A percentile compares a stretch with the other conserved stretches of the same genome.
phyloP scores from a whole-genome alignment of 2,113 vertebrate genomes.

The Elachura formosa region DNA sequence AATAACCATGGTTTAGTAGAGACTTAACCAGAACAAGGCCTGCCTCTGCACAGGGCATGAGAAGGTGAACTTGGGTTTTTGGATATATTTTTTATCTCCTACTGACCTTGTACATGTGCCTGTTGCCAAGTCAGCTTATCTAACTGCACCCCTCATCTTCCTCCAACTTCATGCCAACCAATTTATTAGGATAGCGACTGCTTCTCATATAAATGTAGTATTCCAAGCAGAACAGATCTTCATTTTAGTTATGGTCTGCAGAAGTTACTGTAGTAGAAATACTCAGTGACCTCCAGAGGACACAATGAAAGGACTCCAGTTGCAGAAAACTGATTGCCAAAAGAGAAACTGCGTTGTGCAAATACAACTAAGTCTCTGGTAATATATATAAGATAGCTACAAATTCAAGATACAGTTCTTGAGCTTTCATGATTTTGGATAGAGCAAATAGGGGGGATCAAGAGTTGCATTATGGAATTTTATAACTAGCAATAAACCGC shows the following conservation, averaged over 20 bases:
- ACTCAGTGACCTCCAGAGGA: neutral
- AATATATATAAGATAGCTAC: neutral
- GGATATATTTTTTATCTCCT: neutral
- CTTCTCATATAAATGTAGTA: neutral
- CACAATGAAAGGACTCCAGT: fast-evolving
- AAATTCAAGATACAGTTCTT: neutral
- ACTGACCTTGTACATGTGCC: neutral
- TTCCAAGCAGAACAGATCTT: neutral
- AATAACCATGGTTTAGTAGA: neutral
- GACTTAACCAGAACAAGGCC: neutral
- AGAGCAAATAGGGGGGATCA: neutral
- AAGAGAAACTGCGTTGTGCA: neutral
- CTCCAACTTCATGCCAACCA: neutral
- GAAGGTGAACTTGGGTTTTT: neutral
- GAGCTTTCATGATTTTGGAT: neutral
- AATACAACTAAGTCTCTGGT: neutral
- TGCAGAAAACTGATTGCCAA: neutral
- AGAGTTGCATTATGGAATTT: neutral
- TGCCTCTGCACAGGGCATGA: neutral
- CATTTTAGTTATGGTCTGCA: neutral
- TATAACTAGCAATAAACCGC: neutral
- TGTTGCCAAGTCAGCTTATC: neutral
- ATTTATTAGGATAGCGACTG: neutral
- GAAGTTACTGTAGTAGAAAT: neutral
- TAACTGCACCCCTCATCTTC: neutral